These are phyloP conservation scores for Brachyhypopomus gauderio DNA, from an alignment of 2,113 vertebrate species.

Conservation along the genomic window DNA sequence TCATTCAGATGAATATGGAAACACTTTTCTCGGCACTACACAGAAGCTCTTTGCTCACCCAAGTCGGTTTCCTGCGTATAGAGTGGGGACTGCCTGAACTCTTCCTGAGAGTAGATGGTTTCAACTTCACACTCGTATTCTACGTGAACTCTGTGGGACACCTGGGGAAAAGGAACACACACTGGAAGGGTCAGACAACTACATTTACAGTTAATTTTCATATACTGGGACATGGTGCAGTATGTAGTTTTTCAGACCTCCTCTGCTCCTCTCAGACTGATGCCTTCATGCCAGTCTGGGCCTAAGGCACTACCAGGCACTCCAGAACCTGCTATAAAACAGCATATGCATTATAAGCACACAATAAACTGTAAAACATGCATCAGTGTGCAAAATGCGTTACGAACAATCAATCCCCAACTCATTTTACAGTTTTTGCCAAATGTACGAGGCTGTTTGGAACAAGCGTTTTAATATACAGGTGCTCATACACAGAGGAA, in stretches of 20 bases:
- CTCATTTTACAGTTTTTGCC: no score
- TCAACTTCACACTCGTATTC: conserved; percentile 87
- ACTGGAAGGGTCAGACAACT: neutral
- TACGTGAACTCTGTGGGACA: conserved; percentile 82
- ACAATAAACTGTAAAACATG: neutral
- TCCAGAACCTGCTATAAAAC: conserved; percentile 60
- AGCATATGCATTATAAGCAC: neutral
- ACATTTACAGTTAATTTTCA: neutral
- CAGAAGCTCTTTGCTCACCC: conserved; percentile 55
- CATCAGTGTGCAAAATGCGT: neutral
- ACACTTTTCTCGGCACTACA: neutral
- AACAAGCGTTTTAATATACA: no score
- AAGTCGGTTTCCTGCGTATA: conserved; percentile 54
- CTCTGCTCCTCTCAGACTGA: conserved; percentile 82
- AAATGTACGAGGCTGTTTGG: no score
- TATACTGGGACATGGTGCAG: neutral
- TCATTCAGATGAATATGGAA: neutral
- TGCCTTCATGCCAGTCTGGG: conserved; percentile 91
- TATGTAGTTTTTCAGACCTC: conserved; percentile 69
- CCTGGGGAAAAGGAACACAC: conserved; percentile 64
- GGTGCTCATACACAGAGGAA: no score
- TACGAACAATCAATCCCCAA: no score
- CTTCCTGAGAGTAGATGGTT: conserved; percentile 78
- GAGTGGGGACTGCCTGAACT: conserved; percentile 72
- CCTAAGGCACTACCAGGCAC: conserved; percentile 88